Evolutionary conservation across 1,140 invertebrate genomes (phyloP), one percentile per base, ranked within the genome.

Genomic region (Daktulosphaira vitifoliae): DNA sequence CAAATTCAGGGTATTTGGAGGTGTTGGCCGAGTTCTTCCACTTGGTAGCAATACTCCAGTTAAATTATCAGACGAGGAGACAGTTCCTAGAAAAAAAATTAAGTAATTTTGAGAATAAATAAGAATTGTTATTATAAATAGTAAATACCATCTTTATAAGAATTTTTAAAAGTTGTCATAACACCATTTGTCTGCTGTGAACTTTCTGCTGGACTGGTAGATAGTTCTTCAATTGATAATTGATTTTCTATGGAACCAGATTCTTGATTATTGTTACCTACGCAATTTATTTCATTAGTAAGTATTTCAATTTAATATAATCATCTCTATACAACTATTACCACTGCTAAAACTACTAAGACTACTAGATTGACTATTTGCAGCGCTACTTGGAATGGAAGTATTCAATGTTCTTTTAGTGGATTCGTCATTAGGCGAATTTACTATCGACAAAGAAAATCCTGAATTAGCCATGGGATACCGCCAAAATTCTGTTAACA

Each of bases 1-100:
- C 62, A 90, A 78, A 76, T 88, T 89, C 67, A 90, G 75, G 16
- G 88, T 89, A 71, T 89, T 89, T 5, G 88, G 88, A 68, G 87
- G 85, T 65, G 86, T 87, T 0, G 87, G 87, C 70, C 87, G 78
- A n/a, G 83, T 82, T 42, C 66, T 44, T 13, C 66, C 42, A 22
- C 56, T 59, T 2, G 29, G 39, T 5, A 33, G 22, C 42, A 22
- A 7, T 8, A 42, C 38, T 20, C 39, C 25, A 2, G 56, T 29
- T 33, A 59, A 22, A 18, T 39, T 39, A 26, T 51, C 64, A 1
- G 64, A 51, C 51, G 49, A 44, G 1, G 38, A 33, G 0, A n/a
- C 20, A 16, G 49, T 53, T 37, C 37, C 64, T 65, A 29, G 22
- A 50, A 42, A 39, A 48, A n/a, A n/a, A 16, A 22, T 11, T 33